Evolutionary conservation across 2,888 invertebrate genomes (phyloP).

Genomic region (Limnephilus marmoratus): DNA sequence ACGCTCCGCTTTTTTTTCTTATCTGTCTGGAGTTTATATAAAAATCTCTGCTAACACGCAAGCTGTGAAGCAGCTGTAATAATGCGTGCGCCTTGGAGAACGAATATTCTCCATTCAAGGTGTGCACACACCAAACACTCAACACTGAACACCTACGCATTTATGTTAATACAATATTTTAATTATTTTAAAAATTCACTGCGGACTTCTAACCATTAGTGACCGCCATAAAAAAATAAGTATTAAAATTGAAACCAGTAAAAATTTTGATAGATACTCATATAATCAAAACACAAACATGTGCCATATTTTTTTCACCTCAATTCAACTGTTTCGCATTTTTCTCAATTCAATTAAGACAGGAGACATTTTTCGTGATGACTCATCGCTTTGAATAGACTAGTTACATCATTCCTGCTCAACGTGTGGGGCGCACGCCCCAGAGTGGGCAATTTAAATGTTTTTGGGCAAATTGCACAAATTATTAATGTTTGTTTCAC

Average conservation of each 20-base stretch:
- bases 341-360: neutral
- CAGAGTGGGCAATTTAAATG: too few species aligned
- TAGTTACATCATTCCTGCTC: neutral
- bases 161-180: neutral
- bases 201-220: neutral
- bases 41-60: neutral
- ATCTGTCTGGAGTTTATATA: neutral
- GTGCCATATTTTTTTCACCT: neutral
- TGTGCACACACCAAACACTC: too few species aligned
- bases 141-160: neutral
- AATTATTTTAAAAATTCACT: neutral
- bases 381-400: neutral
- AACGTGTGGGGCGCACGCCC: too few species aligned
- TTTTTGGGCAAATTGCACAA: too few species aligned
- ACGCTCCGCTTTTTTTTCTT: neutral
- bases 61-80: neutral
- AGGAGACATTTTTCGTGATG: neutral
- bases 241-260: neutral
- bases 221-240: neutral
- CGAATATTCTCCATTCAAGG: neutral
- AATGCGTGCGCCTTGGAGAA: neutral
- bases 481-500: too few species aligned
- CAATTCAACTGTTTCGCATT: neutral
- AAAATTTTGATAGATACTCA: neutral
- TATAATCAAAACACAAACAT: too few species aligned